Evolutionary conservation across 2,888 invertebrate species (phyloP), one percentile per base, ranked within the genome.

Genomic region (Rhagonycha lutea): DNA sequence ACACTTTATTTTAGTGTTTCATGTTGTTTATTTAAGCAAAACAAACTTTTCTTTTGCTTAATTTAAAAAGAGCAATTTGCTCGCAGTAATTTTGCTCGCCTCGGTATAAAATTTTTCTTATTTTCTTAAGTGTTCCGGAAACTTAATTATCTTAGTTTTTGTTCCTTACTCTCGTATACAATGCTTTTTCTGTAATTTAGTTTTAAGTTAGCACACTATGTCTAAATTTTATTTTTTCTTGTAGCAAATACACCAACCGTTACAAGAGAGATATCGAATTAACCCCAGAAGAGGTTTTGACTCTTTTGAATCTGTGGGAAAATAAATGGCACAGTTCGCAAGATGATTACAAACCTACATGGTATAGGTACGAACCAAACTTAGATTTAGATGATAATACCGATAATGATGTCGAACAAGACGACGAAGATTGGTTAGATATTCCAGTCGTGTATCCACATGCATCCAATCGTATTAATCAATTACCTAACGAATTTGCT

Each of bases 201-300:
- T 26, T 24, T 61, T 11, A 61, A 61, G 61, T 14, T n/a, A 61
- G n/a, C 5, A 18, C 14, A 63, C 11, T 24, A 1, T 18, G 8
- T 10, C 61, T 61, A 14, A 65, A 65, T n/a, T 24, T 63, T 24
- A 4, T 63, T 63, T 65, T 18, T 47, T 69, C n/a, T 85, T 83
- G 10, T 79, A 86, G 86, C n/a, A 47, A 47, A 78, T 81, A 84
- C 26, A 83, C 84, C 28, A 85, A 80, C 32, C 89, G 92, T 71
- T 89, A 90, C 81, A 92, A 92, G 85, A 88, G 92, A 76, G 91
- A 92, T 81, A 89, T 91, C 60, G 91, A 91, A 61, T 87, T 92
- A 63, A 91, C 91, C 79, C 91, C 91, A 1, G 91, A 92, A 81
- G 92, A 92, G 81, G 90, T 92, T 24, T 87, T 92, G 72, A 90